Evolutionary conservation across 2,797 vertebrate species (phyloP), one percentile per base, ranked within the genome.

Genomic region (Microchirus variegatus): DNA sequence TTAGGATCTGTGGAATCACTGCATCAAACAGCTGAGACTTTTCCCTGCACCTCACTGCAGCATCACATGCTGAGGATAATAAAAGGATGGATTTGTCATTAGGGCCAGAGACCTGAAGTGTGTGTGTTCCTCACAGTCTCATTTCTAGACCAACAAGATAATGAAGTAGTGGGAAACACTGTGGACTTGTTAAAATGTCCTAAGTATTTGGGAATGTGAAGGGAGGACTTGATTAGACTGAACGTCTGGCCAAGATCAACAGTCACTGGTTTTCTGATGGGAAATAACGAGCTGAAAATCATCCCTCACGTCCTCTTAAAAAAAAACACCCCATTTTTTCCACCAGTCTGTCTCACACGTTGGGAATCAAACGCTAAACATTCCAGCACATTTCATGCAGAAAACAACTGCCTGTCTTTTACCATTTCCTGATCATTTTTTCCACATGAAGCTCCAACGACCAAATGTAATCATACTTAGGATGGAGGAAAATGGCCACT

Each of bases 221-320:
- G 70, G 80, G 66, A 80, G 66, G 73, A 73, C 18, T 9, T 72
- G 81, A 84, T 83, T 77, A 65, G 46, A 74, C 74, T 46, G 16
- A 50, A 51, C 2, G 70, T 84, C 66, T 67, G 49, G 62, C 73
- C 68, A 77, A 61, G 51, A 57, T 40, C 15, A 37, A 44, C 61
- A 60, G 15, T 16, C 0, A 0, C 57, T 6, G 56, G 60, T 64
- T 59, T 22, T 56, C 43, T 53, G 70, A 81, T 61, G 63, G 59
- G 60, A 76, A 65, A 15, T 13, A 19, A 54, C 12, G 19, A 43
- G 65, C 57, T 18, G 62, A 53, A 81, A 70, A 71, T 77, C 64
- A 63, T 63, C 60, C 51, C 59, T 17, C 55, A 63, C 15, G 35
- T 45, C 61, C 38, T 17, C 60, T 68, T 75, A n/a, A 51, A 67